These are phyloP conservation scores for Tenthredo amoena DNA, from an alignment of 2,888 invertebrate species.

Conservation along the genomic window DNA sequence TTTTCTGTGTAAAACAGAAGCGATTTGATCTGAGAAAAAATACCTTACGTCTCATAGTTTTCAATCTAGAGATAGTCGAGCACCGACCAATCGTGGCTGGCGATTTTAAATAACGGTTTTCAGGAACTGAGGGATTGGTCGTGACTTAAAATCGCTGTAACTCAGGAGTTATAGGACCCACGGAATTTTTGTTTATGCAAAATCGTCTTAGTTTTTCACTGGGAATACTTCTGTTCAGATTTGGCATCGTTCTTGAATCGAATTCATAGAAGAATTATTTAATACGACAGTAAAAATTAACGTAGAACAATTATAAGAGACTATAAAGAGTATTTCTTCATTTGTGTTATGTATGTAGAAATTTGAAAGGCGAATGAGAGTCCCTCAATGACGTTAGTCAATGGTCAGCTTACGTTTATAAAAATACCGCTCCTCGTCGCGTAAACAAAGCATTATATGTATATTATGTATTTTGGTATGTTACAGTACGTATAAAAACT, in stretches of 20 bases:
- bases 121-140: background rate
- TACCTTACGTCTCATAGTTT: background rate
- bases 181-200: background rate
- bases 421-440: background rate
- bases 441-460: background rate
- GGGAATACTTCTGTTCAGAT: background rate
- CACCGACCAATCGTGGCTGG: background rate
- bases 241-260: background rate
- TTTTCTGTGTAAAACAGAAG: background rate
- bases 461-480: background rate
- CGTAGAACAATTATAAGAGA: no score
- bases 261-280: background rate
- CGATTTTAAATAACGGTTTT: background rate
- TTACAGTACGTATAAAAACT: no score
- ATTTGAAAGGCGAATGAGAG: background rate
- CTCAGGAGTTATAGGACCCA: background rate
- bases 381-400: background rate
- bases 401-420: background rate
- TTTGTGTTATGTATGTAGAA: background rate
- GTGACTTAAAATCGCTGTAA: background rate
- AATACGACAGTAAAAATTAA: no score
- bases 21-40: background rate
- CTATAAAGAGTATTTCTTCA: background rate
- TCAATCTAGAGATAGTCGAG: background rate
- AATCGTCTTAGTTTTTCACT: background rate